Conservation (phyloP, 2,113 vertebrate genomes). For the Seriola quinqueradiata region DNA sequence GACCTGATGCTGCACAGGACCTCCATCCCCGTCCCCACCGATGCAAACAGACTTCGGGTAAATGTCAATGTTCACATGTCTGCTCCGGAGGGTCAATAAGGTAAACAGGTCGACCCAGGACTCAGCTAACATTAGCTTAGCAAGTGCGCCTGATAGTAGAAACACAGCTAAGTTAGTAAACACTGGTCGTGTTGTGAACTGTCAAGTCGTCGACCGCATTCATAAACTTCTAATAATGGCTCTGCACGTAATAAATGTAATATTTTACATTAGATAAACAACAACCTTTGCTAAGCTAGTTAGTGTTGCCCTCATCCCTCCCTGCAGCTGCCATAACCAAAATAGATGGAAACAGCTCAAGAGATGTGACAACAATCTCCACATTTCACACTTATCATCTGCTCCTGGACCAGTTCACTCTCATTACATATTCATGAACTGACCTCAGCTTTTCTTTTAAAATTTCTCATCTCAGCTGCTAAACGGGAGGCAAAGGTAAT, state of each 20-base stretch:
- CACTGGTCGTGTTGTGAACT: neutral
- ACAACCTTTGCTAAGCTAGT: no score
- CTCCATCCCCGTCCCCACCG: slow-evolving; percentile 86
- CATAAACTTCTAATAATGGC: no score
- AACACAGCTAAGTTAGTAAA: neutral
- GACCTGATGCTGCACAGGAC: slow-evolving; percentile 92
- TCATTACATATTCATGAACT: neutral
- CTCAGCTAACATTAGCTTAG: neutral
- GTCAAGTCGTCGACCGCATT: neutral
- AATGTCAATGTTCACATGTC: neutral
- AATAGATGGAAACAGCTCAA: no score
- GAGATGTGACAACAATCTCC: no score
- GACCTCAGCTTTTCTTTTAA: no score
- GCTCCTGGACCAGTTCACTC: neutral
- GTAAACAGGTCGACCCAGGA: no score
- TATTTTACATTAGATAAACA: no score
- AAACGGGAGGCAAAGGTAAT: no score
- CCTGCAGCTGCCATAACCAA: no score
- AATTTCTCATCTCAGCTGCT: no score
- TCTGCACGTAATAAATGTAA: no score
- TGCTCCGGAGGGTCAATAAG: accelerated
- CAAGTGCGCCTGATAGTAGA: neutral
- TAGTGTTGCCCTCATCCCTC: no score
- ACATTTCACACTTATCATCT: neutral
- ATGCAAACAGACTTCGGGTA: slow-evolving; percentile 87